Evolutionary conservation across 2,888 invertebrate genomes (phyloP), one percentile per base, ranked within the genome.

Genomic region (Eilema depressum): DNA sequence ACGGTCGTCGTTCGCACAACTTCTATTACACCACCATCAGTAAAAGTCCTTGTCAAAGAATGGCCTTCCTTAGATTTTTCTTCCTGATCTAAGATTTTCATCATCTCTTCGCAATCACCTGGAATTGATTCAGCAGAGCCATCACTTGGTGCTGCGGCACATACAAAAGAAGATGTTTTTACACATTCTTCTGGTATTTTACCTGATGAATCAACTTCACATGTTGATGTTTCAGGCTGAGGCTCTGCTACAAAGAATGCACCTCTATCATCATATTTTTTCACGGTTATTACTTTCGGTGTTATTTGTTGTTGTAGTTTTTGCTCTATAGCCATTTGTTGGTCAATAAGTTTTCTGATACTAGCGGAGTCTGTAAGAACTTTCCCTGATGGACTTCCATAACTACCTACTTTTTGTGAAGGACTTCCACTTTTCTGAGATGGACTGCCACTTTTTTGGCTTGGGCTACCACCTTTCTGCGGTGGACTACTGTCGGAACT

Each of bases 401-500:
- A 90, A 77, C 95, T 95, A 14, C 95, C 94, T 56, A 90, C 85
- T 87, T 91, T 94, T 80, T 95, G 94, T 2, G 91, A 93, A n/a
- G 95, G 95, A 77, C 95, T 95, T 14, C 95, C 94, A 64, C 92
- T 85, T 84, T 94, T 95, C 78, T 95, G 95, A 7, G 94, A 95
- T 12, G 95, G 95, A 75, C 95, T 95, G 5, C 94, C 93, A 83
- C 92, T 91, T 77, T 95, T 95, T 78, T 92, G 93, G 12, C 89
- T 83, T 0, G 95, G 95, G 67, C 95, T 95, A 7, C 95, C 93
- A 66, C 92, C 90, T 79, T 96, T 96, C 77, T 95, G 89, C 25
- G 96, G 96, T 66, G 96, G 96, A 79, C 96, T 96, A 77, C 96
- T 96, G 75, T 96, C 96, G 3, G 96, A 96, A 79, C 96, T 96